Evolutionary conservation across 2,888 invertebrate species (phyloP).

Genomic region (Antheraea assamensis): DNA sequence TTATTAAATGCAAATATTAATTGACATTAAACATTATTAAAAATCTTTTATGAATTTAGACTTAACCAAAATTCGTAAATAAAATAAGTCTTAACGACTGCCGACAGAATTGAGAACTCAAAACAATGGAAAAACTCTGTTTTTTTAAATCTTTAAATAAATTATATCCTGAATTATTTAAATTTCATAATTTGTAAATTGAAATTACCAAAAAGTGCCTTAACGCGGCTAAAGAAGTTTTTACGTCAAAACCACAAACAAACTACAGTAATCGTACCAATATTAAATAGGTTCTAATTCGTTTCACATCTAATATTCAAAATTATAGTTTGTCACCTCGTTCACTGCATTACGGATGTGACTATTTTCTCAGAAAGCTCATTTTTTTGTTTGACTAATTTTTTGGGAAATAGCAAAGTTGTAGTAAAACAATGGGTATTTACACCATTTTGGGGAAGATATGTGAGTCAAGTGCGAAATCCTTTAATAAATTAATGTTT

Average conservation of each 20-base stretch:
- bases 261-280: not conserved
- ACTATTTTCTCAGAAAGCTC: conserved; percentile 16
- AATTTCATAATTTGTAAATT: too few species aligned
- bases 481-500: not conserved
- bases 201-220: too few species aligned
- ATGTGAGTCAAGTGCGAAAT: conserved; percentile 4
- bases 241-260: not conserved
- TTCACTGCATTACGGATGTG: not conserved
- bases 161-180: too few species aligned
- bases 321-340: not conserved
- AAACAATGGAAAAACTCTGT: too few species aligned
- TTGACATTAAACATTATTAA: too few species aligned
- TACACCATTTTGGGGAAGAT: not conserved
- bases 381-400: not conserved
- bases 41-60: too few species aligned
- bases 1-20: too few species aligned
- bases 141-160: too few species aligned
- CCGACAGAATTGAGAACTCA: too few species aligned
- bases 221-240: not conserved
- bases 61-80: too few species aligned
- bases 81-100: too few species aligned
- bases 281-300: not conserved
- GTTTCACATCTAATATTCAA: not conserved
- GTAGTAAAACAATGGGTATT: conserved; percentile 8
- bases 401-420: not conserved